Conservation (phyloP, 1,140 invertebrate species). For the Stegodyphus dumicola region DNA sequence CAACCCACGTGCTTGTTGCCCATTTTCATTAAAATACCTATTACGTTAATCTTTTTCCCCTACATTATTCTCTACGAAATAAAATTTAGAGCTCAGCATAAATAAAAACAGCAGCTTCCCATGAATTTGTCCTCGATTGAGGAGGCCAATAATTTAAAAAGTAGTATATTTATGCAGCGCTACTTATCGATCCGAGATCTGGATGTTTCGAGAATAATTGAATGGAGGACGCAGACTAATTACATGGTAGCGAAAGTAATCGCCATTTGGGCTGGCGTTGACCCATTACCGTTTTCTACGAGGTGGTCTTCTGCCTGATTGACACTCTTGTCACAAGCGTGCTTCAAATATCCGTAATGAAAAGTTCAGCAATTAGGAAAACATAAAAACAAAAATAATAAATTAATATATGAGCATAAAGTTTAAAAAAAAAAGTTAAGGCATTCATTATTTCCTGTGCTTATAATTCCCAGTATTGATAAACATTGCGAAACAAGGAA, state of each 20-base stretch:
- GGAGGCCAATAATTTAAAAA: not conserved
- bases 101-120: not conserved
- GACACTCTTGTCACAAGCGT: conserved; percentile 15
- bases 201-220: conserved; percentile 2
- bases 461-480: too few relatives aligned
- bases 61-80: too few relatives aligned
- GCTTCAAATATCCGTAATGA: not conserved
- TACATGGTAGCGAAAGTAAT: conserved; percentile 26
- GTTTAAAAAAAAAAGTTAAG: too few relatives aligned
- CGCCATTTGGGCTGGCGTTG: not conserved
- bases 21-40: too few relatives aligned
- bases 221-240: not conserved
- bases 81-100: not conserved
- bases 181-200: conserved; percentile 15
- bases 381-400: too few relatives aligned
- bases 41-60: too few relatives aligned
- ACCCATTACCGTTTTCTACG: not conserved
- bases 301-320: not conserved
- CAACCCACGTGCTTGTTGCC: too few relatives aligned
- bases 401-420: too few relatives aligned
- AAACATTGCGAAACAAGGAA: too few relatives aligned
- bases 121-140: not conserved
- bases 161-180: not conserved
- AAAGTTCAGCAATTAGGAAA: too few relatives aligned
- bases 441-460: too few relatives aligned